phyloP scores from a whole-genome alignment of 2,888 invertebrate species.

The Aphelenchoides bicaudatus region DNA sequence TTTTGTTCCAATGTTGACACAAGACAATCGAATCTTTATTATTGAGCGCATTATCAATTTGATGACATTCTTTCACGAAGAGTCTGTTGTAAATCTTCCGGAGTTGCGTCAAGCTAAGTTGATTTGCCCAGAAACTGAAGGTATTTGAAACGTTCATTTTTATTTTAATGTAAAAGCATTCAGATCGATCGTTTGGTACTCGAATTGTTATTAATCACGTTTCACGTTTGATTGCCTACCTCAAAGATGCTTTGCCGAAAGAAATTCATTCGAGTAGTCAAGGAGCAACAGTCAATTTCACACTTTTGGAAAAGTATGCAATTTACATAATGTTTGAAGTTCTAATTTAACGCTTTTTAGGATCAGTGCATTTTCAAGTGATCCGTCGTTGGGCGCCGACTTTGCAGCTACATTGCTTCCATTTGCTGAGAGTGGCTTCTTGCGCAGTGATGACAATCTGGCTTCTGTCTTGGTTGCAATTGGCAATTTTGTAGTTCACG shows the following conservation, averaged over 20 bases:
- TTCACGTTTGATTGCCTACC: conserved; percentile 38
- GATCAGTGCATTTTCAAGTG: conserved; percentile 39
- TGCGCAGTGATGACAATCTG: conserved; percentile 36
- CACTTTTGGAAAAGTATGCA: conserved; percentile 35
- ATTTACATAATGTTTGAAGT: not conserved
- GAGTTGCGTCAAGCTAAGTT: not conserved
- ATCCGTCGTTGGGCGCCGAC: conserved; percentile 37
- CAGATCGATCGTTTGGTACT: conserved; percentile 39
- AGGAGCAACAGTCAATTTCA: conserved; percentile 32
- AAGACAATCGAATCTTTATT: conserved; percentile 10
- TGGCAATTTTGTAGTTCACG: conserved; percentile 32
- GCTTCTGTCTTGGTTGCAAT: conserved; percentile 39
- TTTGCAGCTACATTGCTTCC: conserved; percentile 41
- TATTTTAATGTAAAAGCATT: not conserved
- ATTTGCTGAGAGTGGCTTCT: conserved; percentile 30
- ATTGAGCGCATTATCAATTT: conserved; percentile 36
- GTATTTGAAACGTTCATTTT: not conserved
- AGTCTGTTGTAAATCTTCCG: not conserved
- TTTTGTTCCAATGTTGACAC: conserved; percentile 3
- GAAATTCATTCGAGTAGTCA: conserved; percentile 21
- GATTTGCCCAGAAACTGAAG: not conserved
- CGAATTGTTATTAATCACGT: conserved; percentile 37
- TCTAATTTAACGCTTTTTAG: conserved; percentile 29
- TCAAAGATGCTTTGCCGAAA: conserved; percentile 28
- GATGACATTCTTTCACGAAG: conserved; percentile 39